Base-by-base conservation (phyloP, 1,140 invertebrate genomes). In the Leptopilina boulardi region DNA sequence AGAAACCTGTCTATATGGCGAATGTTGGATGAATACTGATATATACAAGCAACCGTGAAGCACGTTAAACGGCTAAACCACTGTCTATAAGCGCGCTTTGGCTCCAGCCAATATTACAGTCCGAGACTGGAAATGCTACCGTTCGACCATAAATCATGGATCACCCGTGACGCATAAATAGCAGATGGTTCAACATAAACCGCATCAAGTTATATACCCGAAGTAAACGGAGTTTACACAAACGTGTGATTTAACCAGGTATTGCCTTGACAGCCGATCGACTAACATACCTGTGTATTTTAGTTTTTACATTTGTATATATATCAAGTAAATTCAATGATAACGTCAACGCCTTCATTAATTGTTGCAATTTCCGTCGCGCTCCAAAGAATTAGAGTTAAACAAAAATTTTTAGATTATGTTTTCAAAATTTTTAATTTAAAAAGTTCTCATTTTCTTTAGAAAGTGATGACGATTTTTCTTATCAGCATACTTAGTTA, bases 121-220 rank as follows among this genome's bases (percentile, higher is more conserved):
- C 11, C 44, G 4, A 47, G 10, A 4, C 44, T 47, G 10, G 44
- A 47, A 47, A 47, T 47, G 44, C 44, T 47, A 47, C 44, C 15
- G 44, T 47, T 47, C 44, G 15, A n/a, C 44, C 44, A 47, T 47
- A 47, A 47, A 47, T 47, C 44, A 47, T 47, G 44, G 44, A 47
- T 47, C 44, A 47, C 44, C 44, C 44, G 44, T 47, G 44, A 47
- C 44, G 44, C 44, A 47, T 47, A 47, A 15, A 47, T 47, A 13
- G 44, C 44, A 47, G 44, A 47, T n/a, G 10, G 44, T 47, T 47
- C 13, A 47, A n/a, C 44, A 47, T 47, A 47, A 47, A 47, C 44
- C 44, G 44, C 44, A 47, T 47, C 44, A 47, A 47, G 13, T 47
- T 47, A 47, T 42, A 42, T 47, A 15, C n/a, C 13, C 44, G 10